Conservation (phyloP, 2,113 vertebrate species). For the Turnix velox region DNA sequence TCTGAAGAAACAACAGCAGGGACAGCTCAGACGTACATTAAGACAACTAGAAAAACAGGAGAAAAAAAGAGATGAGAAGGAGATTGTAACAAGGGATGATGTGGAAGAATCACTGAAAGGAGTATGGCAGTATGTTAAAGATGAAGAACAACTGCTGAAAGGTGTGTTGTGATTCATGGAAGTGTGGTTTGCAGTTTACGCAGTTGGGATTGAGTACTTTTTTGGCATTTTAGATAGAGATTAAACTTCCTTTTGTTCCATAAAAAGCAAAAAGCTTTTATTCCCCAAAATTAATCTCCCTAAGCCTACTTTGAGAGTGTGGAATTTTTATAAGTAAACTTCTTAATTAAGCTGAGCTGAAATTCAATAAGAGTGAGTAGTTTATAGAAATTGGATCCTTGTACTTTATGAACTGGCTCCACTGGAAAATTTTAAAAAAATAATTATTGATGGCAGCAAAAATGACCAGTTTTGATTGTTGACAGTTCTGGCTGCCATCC, state of each 20-base stretch:
- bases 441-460: background rate
- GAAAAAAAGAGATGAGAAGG: slow-evolving; percentile 23
- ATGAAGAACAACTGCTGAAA: slow-evolving; percentile 72
- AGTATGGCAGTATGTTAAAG: slow-evolving; percentile 67
- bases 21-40: slow-evolving; percentile 42
- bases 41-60: slow-evolving; percentile 65
- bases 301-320: background rate
- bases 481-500: background rate
- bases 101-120: slow-evolving; percentile 72
- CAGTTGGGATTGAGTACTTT: background rate
- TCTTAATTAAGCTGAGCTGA: background rate
- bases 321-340: background rate
- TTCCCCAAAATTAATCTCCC: background rate
- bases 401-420: background rate
- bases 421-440: background rate
- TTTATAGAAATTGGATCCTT: background rate
- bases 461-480: background rate
- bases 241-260: background rate
- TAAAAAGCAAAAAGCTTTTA: background rate
- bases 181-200: background rate
- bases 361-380: background rate
- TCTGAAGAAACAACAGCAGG: slow-evolving; percentile 68
- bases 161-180: slow-evolving; percentile 45
- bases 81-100: slow-evolving; percentile 67
- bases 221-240: background rate